These are phyloP conservation scores for Doryteuthis pealeii DNA, from an alignment of 1,140 invertebrate species.

Conservation along the genomic window DNA sequence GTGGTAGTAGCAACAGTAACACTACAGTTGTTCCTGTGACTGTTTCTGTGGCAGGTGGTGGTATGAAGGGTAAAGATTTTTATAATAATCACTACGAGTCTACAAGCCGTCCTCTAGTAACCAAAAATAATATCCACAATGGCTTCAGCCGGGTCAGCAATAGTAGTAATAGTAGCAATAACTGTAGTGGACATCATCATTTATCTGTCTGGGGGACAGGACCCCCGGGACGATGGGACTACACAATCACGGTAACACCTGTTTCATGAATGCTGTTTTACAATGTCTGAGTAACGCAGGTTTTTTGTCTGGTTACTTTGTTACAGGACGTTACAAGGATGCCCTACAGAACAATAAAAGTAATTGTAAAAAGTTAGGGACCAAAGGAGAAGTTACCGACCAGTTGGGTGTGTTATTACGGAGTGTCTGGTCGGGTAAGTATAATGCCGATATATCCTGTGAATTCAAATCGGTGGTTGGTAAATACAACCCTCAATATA, in stretches of 20 bases:
- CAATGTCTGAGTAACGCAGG: conserved; percentile 66
- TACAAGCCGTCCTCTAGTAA: conserved; percentile 5
- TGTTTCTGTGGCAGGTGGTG: background rate
- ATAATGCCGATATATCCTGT: conserved; percentile 86
- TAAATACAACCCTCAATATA: conserved; percentile 54
- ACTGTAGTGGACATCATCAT: conserved; percentile 24
- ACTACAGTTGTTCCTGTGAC: no score
- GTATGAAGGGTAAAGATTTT: background rate
- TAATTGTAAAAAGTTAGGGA: conserved; percentile 87
- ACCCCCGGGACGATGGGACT: conserved; percentile 63
- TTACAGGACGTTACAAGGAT: conserved; percentile 87
- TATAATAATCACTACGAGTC: background rate
- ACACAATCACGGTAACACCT: conserved; percentile 72
- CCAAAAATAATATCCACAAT: conserved; percentile 10
- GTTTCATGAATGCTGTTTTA: conserved; percentile 74
- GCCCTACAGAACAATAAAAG: conserved; percentile 85
- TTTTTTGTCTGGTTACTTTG: conserved; percentile 67
- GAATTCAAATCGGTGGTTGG: conserved; percentile 83
- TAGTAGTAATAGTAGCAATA: conserved; percentile 32
- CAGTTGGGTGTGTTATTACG: conserved; percentile 81
- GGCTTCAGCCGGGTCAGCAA: conserved; percentile 11
- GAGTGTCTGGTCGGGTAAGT: conserved; percentile 89
- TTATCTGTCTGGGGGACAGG: conserved; percentile 27
- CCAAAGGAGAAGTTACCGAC: conserved; percentile 90
- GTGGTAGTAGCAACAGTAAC: no score